These are phyloP conservation scores for Lerema accius DNA, from an alignment of 1,140 invertebrate species.

Conservation along the genomic window DNA sequence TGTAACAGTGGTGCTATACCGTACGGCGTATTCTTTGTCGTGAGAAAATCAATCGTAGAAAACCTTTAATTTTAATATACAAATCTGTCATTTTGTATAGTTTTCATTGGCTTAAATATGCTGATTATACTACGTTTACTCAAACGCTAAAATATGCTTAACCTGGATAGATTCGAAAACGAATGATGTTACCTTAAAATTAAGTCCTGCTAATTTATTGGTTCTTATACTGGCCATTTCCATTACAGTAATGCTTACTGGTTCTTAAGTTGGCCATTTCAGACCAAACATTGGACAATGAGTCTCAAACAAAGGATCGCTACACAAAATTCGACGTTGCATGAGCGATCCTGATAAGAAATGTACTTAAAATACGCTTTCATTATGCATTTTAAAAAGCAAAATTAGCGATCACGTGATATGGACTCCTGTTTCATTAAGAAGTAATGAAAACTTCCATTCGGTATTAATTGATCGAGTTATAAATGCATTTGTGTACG, in stretches of 20 bases:
- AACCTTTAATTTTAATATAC: neutral
- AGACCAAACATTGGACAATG: no score
- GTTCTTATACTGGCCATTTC: no score
- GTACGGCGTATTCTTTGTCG: no score
- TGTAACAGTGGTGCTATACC: constrained; percentile 9
- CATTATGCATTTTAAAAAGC: constrained; percentile 48
- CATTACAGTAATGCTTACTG: no score
- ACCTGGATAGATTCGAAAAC: no score
- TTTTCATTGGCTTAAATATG: no score
- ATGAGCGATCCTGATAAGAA: constrained; percentile 28
- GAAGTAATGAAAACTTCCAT: constrained; percentile 61
- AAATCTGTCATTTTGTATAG: neutral
- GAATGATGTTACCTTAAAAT: no score
- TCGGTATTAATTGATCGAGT: constrained; percentile 49
- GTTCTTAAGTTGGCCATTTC: no score
- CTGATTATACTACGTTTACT: no score
- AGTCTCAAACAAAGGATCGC: neutral
- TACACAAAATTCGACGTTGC: constrained; percentile 1
- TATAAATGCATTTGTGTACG: constrained; percentile 34
- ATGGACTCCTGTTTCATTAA: constrained; percentile 57
- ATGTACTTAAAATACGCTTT: constrained; percentile 27
- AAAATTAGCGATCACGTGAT: constrained; percentile 61
- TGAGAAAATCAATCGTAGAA: constrained; percentile 12
- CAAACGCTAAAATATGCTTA: no score
- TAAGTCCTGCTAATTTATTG: no score